Conservation (phyloP, 1,140 invertebrate genomes). For the Hycleus phaleratus region DNA sequence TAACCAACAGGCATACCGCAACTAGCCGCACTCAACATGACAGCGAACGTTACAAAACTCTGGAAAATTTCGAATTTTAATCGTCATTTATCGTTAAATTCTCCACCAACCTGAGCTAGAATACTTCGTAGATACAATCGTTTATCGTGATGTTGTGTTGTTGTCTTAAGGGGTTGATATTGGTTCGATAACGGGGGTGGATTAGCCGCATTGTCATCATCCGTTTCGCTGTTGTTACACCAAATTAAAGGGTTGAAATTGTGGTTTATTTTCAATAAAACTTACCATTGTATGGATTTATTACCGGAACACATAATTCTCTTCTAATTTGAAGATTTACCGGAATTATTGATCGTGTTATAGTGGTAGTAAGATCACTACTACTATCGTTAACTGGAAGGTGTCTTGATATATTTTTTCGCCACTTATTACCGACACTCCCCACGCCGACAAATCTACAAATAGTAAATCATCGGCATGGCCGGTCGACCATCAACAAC, state of each 20-base stretch:
- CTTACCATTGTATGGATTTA: too few species aligned
- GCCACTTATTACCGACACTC: not conserved
- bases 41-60: conserved; percentile 59
- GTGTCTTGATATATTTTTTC: not conserved
- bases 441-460: not conserved
- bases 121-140: conserved; percentile 4
- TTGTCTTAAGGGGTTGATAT: conserved; percentile 12
- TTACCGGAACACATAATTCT: too few species aligned
- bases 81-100: not conserved
- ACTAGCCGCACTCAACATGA: conserved; percentile 54
- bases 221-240: not conserved
- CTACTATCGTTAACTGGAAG: not conserved
- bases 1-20: conserved; percentile 70
- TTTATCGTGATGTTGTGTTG: not conserved
- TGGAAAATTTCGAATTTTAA: conserved; percentile 29
- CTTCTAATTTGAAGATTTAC: not conserved
- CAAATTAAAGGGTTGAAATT: too few species aligned
- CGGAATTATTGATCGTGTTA: not conserved
- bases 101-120: conserved; percentile 10
- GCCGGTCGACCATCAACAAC: not conserved
- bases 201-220: conserved; percentile 4
- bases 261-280: too few species aligned
- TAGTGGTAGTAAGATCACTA: not conserved
- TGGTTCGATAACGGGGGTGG: not conserved
- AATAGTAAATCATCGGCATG: not conserved